phyloP scores from a whole-genome alignment of 1,140 invertebrate genomes.

The Drosophila grimshawi region DNA sequence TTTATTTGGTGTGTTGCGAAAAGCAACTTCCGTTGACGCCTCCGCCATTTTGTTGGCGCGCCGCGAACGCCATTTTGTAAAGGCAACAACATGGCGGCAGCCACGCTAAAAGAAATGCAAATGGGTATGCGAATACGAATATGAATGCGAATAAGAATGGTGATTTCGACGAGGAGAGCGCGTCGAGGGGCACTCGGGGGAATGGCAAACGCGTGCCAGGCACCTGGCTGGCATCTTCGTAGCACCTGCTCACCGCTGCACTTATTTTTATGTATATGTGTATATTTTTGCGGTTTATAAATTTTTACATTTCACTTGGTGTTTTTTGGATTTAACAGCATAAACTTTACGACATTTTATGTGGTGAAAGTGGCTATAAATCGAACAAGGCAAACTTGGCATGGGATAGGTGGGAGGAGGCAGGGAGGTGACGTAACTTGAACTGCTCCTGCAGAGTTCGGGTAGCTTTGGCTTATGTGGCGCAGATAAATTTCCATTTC shows the following conservation, averaged over 20 bases:
- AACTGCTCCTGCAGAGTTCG: constrained; percentile 26
- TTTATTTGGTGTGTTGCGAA: constrained; percentile 77
- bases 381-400: constrained; percentile 5
- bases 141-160: not conserved
- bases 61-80: constrained; percentile 79
- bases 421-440: constrained; percentile 16
- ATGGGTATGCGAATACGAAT: constrained; percentile 56
- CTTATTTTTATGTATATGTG: constrained; percentile 70
- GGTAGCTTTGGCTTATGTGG: constrained; percentile 37
- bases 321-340: constrained; percentile 59
- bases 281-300: constrained; percentile 73
- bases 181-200: not conserved
- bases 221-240: constrained; percentile 30
- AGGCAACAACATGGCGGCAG: constrained; percentile 66
- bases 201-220: constrained; percentile 13
- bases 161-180: not conserved
- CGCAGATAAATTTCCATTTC: constrained; percentile 81
- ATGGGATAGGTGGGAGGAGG: not conserved
- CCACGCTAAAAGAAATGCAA: constrained; percentile 61
- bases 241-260: constrained; percentile 35
- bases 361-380: constrained; percentile 75
- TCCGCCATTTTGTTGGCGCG: constrained; percentile 77
- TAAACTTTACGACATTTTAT: constrained; percentile 70
- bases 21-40: constrained; percentile 82
- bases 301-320: constrained; percentile 68